Evolutionary conservation across 1,140 invertebrate species (phyloP).

Genomic region (Hycleus cichorii): DNA sequence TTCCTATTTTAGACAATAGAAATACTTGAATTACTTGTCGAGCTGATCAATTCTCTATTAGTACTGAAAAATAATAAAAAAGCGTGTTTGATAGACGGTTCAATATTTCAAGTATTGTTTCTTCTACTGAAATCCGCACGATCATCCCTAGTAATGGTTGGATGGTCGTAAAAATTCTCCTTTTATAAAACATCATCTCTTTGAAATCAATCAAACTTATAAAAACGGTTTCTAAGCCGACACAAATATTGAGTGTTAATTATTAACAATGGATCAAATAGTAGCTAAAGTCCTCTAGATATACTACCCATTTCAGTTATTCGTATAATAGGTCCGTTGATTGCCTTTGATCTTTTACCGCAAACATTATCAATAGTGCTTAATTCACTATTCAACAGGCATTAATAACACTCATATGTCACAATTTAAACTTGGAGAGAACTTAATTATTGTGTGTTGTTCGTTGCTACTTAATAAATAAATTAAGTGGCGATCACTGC

Average conservation of each 20-base stretch:
- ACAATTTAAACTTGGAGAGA: neutral
- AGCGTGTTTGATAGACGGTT: too few relatives aligned
- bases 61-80: too few relatives aligned
- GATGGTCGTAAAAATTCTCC: too few relatives aligned
- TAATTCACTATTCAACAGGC: slow-evolving; percentile 20
- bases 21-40: too few relatives aligned
- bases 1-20: too few relatives aligned
- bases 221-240: too few relatives aligned
- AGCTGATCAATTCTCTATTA: too few relatives aligned
- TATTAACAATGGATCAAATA: too few relatives aligned
- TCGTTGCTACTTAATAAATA: neutral
- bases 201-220: too few relatives aligned
- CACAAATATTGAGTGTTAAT: too few relatives aligned
- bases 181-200: too few relatives aligned
- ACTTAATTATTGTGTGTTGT: slow-evolving; percentile 3
- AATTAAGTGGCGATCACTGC: neutral
- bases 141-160: slow-evolving; percentile 28
- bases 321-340: slow-evolving; percentile 17
- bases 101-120: neutral
- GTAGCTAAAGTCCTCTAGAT: too few relatives aligned
- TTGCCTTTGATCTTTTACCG: slow-evolving; percentile 21
- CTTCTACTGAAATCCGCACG: slow-evolving; percentile 10
- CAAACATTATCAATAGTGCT: slow-evolving; percentile 20
- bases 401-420: slow-evolving; percentile 12
- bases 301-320: slow-evolving; percentile 2